Percentiles rank a stretch among this genome's conserved stretches.
Conservation (phyloP, 2,888 invertebrate species). For the Blomia tropicalis region DNA sequence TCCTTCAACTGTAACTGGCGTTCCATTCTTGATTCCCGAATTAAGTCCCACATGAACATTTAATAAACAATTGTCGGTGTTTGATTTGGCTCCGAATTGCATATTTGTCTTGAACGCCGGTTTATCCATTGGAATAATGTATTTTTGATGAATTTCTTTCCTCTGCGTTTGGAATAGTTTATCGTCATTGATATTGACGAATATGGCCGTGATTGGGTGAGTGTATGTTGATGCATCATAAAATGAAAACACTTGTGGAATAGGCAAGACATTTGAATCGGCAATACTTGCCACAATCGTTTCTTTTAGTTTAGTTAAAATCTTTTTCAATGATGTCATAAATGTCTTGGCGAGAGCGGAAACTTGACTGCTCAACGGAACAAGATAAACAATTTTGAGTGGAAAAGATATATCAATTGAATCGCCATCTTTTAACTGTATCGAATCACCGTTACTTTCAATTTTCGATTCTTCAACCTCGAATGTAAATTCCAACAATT, state of each 20-base stretch:
- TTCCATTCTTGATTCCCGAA: conserved; percentile 23
- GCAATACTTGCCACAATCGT: neutral
- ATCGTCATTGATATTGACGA: neutral
- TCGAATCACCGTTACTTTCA: neutral
- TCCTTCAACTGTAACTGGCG: conserved; percentile 47
- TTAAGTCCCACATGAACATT: conserved; percentile 20
- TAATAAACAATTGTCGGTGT: neutral
- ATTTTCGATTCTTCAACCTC: neutral
- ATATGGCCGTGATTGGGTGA: conserved; percentile 14
- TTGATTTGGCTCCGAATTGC: neutral
- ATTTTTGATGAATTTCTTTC: conserved; percentile 9
- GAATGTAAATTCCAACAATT: conserved; percentile 3
- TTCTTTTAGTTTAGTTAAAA: neutral
- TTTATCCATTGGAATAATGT: conserved; percentile 19
- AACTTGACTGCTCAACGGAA: conserved; percentile 2
- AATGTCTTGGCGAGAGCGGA: conserved; percentile 13
- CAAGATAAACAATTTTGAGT: neutral
- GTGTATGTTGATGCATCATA: neutral
- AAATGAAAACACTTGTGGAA: conserved; percentile 19
- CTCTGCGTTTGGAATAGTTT: neutral
- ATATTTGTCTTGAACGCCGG: conserved; percentile 22
- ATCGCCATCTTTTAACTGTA: conserved; percentile 12
- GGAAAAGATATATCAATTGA: neutral
- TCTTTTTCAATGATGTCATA: neutral
- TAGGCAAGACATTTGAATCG: neutral